Evolutionary conservation across 2,888 invertebrate genomes (phyloP).

Genomic region (Aethes cnicana): DNA sequence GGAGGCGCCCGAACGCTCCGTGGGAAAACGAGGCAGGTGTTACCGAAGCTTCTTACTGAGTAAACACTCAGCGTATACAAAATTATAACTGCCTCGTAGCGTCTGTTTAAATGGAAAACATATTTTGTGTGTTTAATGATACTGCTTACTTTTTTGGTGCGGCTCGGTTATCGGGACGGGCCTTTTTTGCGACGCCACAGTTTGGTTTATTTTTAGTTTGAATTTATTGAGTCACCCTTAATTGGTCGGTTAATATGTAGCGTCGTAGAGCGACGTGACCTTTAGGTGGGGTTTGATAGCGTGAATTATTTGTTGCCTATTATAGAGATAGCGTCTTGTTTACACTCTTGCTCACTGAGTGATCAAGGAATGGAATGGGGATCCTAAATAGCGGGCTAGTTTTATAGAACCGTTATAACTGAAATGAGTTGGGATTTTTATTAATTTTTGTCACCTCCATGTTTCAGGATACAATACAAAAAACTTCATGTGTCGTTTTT

Average conservation of each 20-base stretch:
- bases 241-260: slow-evolving; percentile 67
- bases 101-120: slow-evolving; percentile 81
- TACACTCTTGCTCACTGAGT: slow-evolving; percentile 32
- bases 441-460: too few species aligned
- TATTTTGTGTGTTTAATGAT: slow-evolving; percentile 82
- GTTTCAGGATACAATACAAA: too few species aligned
- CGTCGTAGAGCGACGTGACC: slow-evolving; percentile 57
- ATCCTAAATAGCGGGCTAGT: not conserved
- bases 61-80: slow-evolving; percentile 81
- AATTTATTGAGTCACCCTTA: slow-evolving; percentile 68
- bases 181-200: slow-evolving; percentile 68
- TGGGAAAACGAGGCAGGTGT: slow-evolving; percentile 82
- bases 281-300: slow-evolving; percentile 46
- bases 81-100: slow-evolving; percentile 80
- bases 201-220: slow-evolving; percentile 63
- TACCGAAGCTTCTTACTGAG: slow-evolving; percentile 80
- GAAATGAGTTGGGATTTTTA: too few species aligned
- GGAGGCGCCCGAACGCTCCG: slow-evolving; percentile 69
- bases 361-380: slow-evolving; percentile 10
- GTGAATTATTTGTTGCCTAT: slow-evolving; percentile 33
- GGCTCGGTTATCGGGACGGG: slow-evolving; percentile 67
- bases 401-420: not conserved
- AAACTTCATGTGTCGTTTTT: too few species aligned
- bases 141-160: slow-evolving; percentile 77
- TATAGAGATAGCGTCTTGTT: too few species aligned